Evolutionary conservation across 1,140 invertebrate genomes (phyloP).

Genomic region (Leptestheria dahalacensis): DNA sequence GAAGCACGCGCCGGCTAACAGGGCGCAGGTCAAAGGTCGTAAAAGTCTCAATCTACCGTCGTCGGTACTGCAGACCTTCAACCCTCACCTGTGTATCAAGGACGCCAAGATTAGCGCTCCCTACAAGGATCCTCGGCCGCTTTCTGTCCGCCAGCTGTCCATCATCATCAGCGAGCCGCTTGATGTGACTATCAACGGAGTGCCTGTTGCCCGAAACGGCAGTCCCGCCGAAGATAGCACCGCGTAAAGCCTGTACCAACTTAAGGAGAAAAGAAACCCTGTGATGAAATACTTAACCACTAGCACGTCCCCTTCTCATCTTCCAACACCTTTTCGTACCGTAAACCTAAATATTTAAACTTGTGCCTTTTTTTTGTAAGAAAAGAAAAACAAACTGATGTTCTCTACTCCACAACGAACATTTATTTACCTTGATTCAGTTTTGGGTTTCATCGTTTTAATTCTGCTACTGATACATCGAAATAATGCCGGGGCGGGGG

Average conservation of each 20-base stretch:
- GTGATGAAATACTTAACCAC: too few relatives aligned
- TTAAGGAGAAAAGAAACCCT: not conserved
- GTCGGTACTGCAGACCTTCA: not conserved
- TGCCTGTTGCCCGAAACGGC: constrained; percentile 5
- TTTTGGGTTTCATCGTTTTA: too few relatives aligned
- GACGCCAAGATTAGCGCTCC: not conserved
- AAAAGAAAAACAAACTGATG: too few relatives aligned
- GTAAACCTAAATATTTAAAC: too few relatives aligned
- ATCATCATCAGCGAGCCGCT: constrained; percentile 15
- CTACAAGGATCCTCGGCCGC: not conserved
- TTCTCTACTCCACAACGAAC: too few relatives aligned
- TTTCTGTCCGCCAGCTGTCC: not conserved
- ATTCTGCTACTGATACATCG: too few relatives aligned
- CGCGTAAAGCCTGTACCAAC: not conserved
- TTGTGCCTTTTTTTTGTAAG: too few relatives aligned
- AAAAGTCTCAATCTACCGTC: not conserved
- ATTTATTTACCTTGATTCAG: too few relatives aligned
- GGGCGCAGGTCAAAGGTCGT: constrained; percentile 2
- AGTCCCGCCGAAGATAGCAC: not conserved
- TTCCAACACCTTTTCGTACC: too few relatives aligned
- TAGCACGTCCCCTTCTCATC: too few relatives aligned
- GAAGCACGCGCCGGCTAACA: not conserved
- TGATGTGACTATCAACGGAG: constrained; percentile 16
- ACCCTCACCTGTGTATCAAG: not conserved
- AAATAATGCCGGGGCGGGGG: too few relatives aligned